Percentiles rank a stretch among this genome's conserved stretches.
These are phyloP conservation scores for Penaeus chinensis DNA, from an alignment of 1,140 invertebrate genomes.

Conservation along the genomic window DNA sequence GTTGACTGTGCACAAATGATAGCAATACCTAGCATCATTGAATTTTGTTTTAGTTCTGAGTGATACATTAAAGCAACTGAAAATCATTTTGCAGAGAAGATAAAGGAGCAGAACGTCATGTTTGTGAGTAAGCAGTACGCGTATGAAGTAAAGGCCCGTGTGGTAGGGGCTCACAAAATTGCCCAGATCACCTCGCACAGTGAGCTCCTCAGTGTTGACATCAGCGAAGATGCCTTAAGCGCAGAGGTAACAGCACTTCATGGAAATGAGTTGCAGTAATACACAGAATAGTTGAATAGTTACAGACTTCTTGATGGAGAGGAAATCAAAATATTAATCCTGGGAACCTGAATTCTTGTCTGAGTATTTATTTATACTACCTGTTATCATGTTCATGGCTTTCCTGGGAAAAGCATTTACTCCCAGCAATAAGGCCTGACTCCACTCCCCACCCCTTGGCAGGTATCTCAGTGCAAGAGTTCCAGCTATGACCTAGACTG, in stretches of 20 bases:
- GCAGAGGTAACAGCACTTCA: not conserved
- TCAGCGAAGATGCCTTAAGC: not conserved
- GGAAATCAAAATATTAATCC: no score
- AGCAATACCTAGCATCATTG: not conserved
- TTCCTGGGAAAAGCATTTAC: no score
- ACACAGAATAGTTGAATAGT: no score
- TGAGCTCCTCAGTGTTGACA: not conserved
- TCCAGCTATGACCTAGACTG: constrained; percentile 55
- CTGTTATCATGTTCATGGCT: not conserved
- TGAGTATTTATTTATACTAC: no score
- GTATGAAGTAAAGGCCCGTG: not conserved
- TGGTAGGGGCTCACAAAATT: not conserved
- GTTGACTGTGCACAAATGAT: not conserved
- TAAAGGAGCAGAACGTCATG: not conserved
- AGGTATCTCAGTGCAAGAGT: constrained; percentile 52
- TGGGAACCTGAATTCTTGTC: no score
- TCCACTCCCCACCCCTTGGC: not conserved
- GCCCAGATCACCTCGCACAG: not conserved
- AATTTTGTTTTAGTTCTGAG: not conserved
- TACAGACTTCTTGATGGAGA: no score
- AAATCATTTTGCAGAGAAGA: not conserved
- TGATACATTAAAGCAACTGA: not conserved
- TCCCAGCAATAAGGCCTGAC: no score
- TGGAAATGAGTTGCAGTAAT: not conserved
- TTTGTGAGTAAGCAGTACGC: not conserved